phyloP scores from a whole-genome alignment of 2,797 vertebrate genomes.

The Oreonectes daqikongensis region DNA sequence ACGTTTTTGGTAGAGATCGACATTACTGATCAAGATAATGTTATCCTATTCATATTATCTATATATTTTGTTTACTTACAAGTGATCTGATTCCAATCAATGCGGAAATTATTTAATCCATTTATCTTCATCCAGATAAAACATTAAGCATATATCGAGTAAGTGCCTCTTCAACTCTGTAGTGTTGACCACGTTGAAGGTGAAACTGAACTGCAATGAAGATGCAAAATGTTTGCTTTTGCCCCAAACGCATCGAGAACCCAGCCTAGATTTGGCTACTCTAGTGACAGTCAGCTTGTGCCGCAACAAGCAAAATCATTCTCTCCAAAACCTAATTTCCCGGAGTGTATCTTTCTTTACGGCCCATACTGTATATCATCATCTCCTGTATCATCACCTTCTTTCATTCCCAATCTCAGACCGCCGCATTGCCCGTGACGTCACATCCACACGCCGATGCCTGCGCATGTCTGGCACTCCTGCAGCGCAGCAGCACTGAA shows the following conservation, averaged over 20 bases:
- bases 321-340: not conserved
- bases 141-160: not conserved
- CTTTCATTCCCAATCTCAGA: conserved; percentile 36
- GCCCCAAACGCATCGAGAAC: not conserved
- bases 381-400: not conserved
- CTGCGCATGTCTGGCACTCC: not conserved
- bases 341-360: too few relatives aligned
- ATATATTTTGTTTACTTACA: conserved; percentile 20
- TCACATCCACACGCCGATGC: conserved; percentile 47
- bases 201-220: not conserved
- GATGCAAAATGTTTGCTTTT: not conserved
- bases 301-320: not conserved
- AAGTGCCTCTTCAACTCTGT: not conserved
- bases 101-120: not conserved
- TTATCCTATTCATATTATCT: too few relatives aligned
- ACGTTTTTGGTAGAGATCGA: not conserved
- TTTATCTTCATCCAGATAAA: not conserved
- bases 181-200: not conserved
- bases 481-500: not conserved
- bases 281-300: not conserved
- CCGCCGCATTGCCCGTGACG: conserved; percentile 48
- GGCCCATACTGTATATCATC: conserved; percentile 7
- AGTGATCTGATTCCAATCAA: not conserved
- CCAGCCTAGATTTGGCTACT: not conserved
- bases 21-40: not conserved